phyloP scores from a whole-genome alignment of 2,113 vertebrate genomes.

The Cyprinodon brontotheroides region DNA sequence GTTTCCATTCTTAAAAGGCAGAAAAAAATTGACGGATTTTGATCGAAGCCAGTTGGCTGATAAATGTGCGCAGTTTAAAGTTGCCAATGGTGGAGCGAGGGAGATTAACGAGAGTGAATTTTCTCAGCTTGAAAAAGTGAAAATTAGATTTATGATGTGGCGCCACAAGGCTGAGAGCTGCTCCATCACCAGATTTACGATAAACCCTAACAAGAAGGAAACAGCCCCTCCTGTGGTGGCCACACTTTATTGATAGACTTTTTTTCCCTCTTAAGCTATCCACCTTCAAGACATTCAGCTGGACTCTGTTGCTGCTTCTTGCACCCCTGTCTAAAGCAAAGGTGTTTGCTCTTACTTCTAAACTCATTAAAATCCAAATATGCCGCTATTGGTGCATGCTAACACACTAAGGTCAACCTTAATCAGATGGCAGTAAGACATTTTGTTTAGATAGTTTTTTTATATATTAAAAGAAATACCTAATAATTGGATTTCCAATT shows the following conservation, averaged over 20 bases:
- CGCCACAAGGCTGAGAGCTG: slow-evolving; percentile 73
- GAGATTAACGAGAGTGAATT: slow-evolving; percentile 84
- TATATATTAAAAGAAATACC: background rate
- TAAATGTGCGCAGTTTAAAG: slow-evolving; percentile 77
- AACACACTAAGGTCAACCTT: background rate
- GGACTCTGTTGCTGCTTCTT: slow-evolving; percentile 46
- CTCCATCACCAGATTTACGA: slow-evolving; percentile 85
- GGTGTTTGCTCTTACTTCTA: slow-evolving; percentile 47
- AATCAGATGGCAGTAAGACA: slow-evolving; percentile 2
- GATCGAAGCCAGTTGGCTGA: slow-evolving; percentile 73
- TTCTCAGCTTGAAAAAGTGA: slow-evolving; percentile 74
- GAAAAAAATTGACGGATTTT: slow-evolving; percentile 44
- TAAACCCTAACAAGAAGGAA: slow-evolving; percentile 79
- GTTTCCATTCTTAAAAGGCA: slow-evolving; percentile 24
- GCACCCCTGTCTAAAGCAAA: slow-evolving; percentile 41
- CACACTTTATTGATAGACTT: slow-evolving; percentile 72
- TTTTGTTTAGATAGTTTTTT: background rate
- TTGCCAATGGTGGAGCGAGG: slow-evolving; percentile 73
- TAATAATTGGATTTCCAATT: background rate
- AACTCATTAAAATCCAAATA: slow-evolving; percentile 34
- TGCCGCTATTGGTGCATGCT: slow-evolving; percentile 3
- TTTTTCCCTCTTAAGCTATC: slow-evolving; percentile 54
- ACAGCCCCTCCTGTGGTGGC: slow-evolving; percentile 70
- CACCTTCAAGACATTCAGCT: slow-evolving; percentile 41
- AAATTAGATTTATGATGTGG: slow-evolving; percentile 83